These are phyloP conservation scores for Catharus fuscescens DNA, from an alignment of 2,113 vertebrate genomes.

Conservation along the genomic window DNA sequence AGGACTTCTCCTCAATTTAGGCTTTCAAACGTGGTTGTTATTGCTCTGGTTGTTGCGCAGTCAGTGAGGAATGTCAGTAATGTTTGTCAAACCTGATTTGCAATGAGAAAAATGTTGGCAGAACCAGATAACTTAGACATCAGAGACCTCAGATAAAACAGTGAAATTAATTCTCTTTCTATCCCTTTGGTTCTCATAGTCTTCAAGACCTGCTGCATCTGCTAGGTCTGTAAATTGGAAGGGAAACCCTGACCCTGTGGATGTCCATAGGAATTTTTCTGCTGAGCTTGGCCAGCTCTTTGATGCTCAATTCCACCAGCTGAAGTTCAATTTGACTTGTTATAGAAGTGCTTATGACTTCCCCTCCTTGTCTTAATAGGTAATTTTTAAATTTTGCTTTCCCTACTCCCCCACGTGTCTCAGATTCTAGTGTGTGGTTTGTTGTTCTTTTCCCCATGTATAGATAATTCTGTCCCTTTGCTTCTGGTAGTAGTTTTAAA, in stretches of 20 bases:
- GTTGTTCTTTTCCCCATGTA: neutral
- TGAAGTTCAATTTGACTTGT: neutral
- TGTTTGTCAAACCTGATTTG: constrained; percentile 16
- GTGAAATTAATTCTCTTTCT: neutral
- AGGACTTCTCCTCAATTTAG: constrained; percentile 41
- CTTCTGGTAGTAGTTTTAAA: neutral
- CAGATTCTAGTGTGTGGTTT: neutral
- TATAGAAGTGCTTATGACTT: neutral
- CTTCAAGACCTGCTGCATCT: neutral
- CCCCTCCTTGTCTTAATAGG: neutral
- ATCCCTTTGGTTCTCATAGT: neutral
- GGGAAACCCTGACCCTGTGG: neutral
- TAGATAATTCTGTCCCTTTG: neutral
- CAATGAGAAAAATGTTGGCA: neutral
- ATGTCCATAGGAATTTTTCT: neutral
- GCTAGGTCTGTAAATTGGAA: neutral
- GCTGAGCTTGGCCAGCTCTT: neutral
- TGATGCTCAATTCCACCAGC: rapidly evolving
- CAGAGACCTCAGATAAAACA: neutral
- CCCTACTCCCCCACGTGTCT: neutral
- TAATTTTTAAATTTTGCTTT: neutral
- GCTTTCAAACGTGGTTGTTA: neutral
- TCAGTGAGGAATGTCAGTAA: neutral
- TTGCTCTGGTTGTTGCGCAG: neutral
- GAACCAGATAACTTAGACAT: constrained; percentile 8